These are phyloP conservation scores for Pachycephus smyrnensis DNA, from an alignment of 2,888 invertebrate species.

Conservation along the genomic window DNA sequence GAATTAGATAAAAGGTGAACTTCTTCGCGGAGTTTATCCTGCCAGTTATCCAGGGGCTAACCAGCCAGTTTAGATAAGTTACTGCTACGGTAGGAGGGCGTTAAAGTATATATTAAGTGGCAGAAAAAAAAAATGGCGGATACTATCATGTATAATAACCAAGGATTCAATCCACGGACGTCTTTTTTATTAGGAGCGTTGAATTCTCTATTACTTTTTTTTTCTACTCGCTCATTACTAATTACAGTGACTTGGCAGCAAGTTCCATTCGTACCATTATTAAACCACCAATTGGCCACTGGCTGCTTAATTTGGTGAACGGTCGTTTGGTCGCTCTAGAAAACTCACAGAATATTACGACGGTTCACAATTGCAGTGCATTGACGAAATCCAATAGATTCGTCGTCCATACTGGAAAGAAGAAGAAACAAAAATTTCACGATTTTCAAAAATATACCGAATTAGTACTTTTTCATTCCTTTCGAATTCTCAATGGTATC, in stretches of 20 bases:
- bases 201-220: background rate
- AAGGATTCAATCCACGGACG: background rate
- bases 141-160: too few species aligned
- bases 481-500: background rate
- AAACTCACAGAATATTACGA: background rate
- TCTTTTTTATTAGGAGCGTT: background rate
- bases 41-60: constrained; percentile 24
- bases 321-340: background rate
- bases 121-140: background rate
- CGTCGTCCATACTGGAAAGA: background rate
- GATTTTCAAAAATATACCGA: background rate
- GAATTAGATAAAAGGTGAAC: constrained; percentile 3
- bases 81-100: constrained; percentile 17
- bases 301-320: background rate
- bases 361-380: background rate
- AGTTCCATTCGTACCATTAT: background rate
- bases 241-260: background rate
- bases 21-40: constrained; percentile 13
- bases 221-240: background rate
- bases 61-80: background rate
- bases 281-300: background rate
- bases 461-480: background rate
- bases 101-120: background rate
- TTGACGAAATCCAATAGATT: background rate
- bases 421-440: background rate